Evolutionary conservation across 2,797 vertebrate species (phyloP).

Genomic region (Lycodopsis pacificus): DNA sequence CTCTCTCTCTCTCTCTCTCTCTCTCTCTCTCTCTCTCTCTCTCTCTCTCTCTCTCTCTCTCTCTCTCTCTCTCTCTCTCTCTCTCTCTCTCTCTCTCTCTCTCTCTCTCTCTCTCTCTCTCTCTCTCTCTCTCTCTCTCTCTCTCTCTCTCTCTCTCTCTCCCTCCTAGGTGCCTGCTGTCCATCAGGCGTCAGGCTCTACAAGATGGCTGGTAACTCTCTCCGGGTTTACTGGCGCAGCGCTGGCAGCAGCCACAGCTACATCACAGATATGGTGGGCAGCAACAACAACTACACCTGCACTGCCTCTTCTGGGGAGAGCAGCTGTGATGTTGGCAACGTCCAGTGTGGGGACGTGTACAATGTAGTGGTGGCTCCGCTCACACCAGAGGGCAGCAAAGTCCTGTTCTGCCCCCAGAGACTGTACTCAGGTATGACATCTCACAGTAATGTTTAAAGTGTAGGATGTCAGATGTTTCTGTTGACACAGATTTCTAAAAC

Average conservation of each 20-base stretch:
- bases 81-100: constrained; percentile 1
- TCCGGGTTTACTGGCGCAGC: constrained; percentile 88
- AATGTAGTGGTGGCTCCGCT: constrained; percentile 87
- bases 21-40: background rate
- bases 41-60: background rate
- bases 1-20: background rate
- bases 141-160: constrained; percentile 7
- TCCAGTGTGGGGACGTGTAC: constrained; percentile 90
- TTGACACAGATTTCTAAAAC: background rate
- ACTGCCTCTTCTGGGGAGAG: constrained; percentile 74
- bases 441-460: background rate
- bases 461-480: background rate
- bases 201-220: constrained; percentile 78
- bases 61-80: background rate
- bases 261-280: constrained; percentile 81
- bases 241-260: constrained; percentile 76
- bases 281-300: constrained; percentile 86
- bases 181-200: constrained; percentile 91
- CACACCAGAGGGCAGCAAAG: constrained; percentile 78
- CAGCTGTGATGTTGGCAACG: constrained; percentile 84
- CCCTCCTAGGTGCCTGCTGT: constrained; percentile 88
- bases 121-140: background rate
- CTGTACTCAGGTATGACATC: constrained; percentile 87
- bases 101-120: background rate
- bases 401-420: constrained; percentile 89